Base-by-base conservation (phyloP, 2,888 invertebrate genomes). In the Idaea aversata region DNA sequence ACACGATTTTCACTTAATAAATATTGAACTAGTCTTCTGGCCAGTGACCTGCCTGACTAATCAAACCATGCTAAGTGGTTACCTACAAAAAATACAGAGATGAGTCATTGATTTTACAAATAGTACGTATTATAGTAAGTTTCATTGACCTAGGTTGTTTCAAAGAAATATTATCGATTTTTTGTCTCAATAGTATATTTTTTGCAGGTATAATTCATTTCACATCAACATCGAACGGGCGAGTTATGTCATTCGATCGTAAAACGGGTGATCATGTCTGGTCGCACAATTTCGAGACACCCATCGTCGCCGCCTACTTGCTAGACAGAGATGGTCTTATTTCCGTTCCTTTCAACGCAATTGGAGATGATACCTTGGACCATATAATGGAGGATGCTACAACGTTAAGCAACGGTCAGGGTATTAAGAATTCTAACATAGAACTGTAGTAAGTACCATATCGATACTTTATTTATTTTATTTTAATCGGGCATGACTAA, bases 251-350 rank as follows among this genome's bases (percentile, higher is more conserved):
- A 0, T 94, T 99, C 70, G 97, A 98, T 81, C 95, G 96, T 61
- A 94, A 95, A 78, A 94, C 95, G n/a, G 98, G 98, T 0, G 95
- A 95, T 69, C 93, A 98, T 63, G 88, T 97, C 34, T 99, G 99
- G 99, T 96, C 97, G 71, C 94, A 95, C 62, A 96, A 98, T 85
- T 94, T 98, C 58, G 95, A 95, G 64, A 98, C 98, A 59, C 99
- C 99, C 0, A 96, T 99, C 0, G 97, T 99, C 62, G 98, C 97
- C 0, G 95, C 98, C 69, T 99, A 98, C 84, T 87, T 96, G 15
- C 87, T 97, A 65, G 95, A 96, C 71, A 93, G 95, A 25, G 96
- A 96, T 63, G 97, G 97, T 1, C 93, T 98, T 63, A 93, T 97
- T 59, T 95, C 96, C 64, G 95, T 98, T 61, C 98, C 98, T 0